Percentiles rank a stretch among this genome's conserved stretches.
These are phyloP conservation scores for Drosophila paulistorum DNA, from an alignment of 1,140 invertebrate genomes.

Conservation along the genomic window DNA sequence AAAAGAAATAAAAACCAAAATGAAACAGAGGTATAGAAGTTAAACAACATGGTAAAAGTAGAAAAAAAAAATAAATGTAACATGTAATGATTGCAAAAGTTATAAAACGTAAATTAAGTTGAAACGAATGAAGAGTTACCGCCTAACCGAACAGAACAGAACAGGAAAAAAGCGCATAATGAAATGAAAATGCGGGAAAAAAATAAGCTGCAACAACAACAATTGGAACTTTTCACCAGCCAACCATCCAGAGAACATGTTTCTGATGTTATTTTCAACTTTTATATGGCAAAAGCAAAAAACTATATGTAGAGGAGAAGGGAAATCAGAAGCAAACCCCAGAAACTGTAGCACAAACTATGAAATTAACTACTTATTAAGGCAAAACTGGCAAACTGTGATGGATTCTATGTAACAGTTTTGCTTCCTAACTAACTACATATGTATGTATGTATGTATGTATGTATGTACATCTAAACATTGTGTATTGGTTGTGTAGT, in stretches of 20 bases:
- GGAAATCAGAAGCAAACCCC: constrained; percentile 11
- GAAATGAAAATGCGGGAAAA: constrained; percentile 61
- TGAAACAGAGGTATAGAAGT: constrained; percentile 6
- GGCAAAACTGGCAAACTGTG: constrained; percentile 41
- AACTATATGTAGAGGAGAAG: neutral
- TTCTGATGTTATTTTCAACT: constrained; percentile 35
- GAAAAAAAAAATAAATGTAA: constrained; percentile 65
- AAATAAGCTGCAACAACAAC: constrained; percentile 20
- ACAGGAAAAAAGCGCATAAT: constrained; percentile 49
- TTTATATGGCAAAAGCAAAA: constrained; percentile 38
- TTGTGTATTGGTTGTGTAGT: too few species aligned
- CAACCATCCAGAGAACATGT: constrained; percentile 19
- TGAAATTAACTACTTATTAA: constrained; percentile 79
- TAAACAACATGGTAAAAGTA: constrained; percentile 22
- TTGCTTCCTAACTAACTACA: constrained; percentile 54
- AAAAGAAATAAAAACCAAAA: neutral
- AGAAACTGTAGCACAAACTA: constrained; percentile 53
- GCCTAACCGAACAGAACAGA: constrained; percentile 18
- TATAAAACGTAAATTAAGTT: constrained; percentile 81
- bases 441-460: too few species aligned
- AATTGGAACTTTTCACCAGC: neutral
- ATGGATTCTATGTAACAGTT: constrained; percentile 30
- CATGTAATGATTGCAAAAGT: constrained; percentile 80
- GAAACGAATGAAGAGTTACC: constrained; percentile 73
- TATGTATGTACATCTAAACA: too few species aligned